Conservation (phyloP, 2,113 vertebrate species). For the Porphyrio hochstetteri region DNA sequence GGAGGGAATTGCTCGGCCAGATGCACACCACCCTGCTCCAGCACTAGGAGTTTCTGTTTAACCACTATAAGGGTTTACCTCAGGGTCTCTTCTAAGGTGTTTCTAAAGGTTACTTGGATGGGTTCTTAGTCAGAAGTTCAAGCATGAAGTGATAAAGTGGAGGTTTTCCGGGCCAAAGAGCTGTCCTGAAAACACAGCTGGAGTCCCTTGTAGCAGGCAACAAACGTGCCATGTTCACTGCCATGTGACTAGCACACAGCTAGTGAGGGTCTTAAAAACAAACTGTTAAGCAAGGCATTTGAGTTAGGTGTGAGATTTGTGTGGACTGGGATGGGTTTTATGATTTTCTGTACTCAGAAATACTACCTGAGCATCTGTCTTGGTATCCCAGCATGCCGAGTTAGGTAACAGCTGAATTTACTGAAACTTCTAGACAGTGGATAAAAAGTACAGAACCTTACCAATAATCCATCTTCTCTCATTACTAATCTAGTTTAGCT, state of each 20-base stretch:
- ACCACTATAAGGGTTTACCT: not conserved
- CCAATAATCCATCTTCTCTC: not conserved
- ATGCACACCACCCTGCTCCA: not conserved
- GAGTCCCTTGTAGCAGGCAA: not conserved
- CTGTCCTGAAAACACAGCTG: rapidly evolving
- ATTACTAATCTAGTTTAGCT: not conserved
- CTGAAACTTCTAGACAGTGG: not conserved
- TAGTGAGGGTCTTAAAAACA: not conserved
- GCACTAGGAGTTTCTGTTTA: not conserved
- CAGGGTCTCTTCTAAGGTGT: not conserved
- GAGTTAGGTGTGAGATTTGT: not conserved
- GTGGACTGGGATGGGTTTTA: not conserved
- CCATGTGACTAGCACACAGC: rapidly evolving
- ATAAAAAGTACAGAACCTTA: not conserved
- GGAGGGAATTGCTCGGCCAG: not conserved
- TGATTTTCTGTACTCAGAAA: not conserved
- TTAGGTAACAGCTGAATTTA: not conserved
- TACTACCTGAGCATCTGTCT: not conserved
- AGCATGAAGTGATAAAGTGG: not conserved
- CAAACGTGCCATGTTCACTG: not conserved
- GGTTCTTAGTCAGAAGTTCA: not conserved
- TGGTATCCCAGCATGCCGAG: not conserved
- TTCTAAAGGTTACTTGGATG: not conserved
- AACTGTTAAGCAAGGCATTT: not conserved
- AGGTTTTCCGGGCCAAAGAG: not conserved